These are phyloP conservation scores for Meteorus colon DNA, from an alignment of 2,888 invertebrate species.

Conservation along the genomic window DNA sequence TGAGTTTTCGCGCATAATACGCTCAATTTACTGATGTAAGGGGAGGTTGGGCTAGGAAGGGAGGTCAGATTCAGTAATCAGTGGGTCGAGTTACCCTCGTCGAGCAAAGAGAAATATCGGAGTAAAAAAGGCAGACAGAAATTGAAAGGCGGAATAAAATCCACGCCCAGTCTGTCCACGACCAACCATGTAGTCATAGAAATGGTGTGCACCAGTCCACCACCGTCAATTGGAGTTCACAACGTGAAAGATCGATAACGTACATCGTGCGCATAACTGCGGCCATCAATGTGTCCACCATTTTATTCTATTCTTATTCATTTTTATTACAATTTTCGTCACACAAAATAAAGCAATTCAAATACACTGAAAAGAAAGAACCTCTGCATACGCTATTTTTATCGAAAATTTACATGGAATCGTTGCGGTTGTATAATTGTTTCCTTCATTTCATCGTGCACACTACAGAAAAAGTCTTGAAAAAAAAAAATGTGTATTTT, in stretches of 20 bases:
- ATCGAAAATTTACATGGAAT: not conserved
- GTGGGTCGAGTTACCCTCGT: constrained; percentile 23
- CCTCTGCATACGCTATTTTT: too few relatives aligned
- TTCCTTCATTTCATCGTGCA: too few relatives aligned
- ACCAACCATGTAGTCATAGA: constrained; percentile 9
- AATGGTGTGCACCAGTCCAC: constrained; percentile 3
- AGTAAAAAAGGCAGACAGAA: not conserved
- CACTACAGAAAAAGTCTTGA: not conserved
- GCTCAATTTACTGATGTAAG: constrained; percentile 55
- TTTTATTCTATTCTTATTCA: not conserved
- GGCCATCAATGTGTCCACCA: constrained; percentile 20
- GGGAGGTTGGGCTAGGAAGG: not conserved
- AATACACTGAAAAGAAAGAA: not conserved
- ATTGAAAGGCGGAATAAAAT: not conserved
- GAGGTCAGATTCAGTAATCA: constrained; percentile 50
- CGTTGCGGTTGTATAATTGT: too few relatives aligned
- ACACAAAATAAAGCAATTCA: not conserved
- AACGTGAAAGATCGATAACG: constrained; percentile 45
- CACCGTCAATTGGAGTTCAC: constrained; percentile 40
- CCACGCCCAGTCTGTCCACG: constrained; percentile 15
- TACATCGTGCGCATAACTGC: constrained; percentile 29
- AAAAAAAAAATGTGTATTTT: not conserved
- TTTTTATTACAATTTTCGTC: not conserved
- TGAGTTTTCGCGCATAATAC: constrained; percentile 58
- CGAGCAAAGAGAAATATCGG: constrained; percentile 3